Conservation (phyloP, 2,888 invertebrate genomes). For the Eledona agricola region DNA sequence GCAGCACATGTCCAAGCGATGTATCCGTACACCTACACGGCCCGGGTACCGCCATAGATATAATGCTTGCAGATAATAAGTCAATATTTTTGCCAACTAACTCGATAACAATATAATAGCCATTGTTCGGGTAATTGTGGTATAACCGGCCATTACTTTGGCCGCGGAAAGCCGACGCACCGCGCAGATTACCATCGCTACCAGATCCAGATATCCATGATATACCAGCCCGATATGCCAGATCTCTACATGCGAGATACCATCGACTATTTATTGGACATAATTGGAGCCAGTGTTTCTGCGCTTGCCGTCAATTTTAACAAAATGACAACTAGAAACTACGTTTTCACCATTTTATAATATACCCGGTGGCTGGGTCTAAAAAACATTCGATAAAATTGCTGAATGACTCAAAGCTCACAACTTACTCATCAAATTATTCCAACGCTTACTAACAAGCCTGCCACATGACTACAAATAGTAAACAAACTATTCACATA, state of each 20-base stretch:
- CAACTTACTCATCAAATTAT: too few species aligned
- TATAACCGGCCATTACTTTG: conserved; percentile 61
- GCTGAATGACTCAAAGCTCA: too few species aligned
- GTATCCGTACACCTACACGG: conserved; percentile 55
- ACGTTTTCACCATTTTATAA: too few species aligned
- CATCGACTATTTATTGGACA: conserved; percentile 60
- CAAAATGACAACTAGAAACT: too few species aligned
- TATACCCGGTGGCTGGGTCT: too few species aligned
- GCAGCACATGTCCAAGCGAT: conserved; percentile 51
- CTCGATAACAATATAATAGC: conserved; percentile 63
- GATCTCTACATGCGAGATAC: conserved; percentile 53
- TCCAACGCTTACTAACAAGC: too few species aligned
- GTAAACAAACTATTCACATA: too few species aligned
- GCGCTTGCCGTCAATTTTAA: conserved; percentile 39
- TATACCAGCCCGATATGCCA: conserved; percentile 51
- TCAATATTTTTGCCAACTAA: conserved; percentile 62
- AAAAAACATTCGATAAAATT: too few species aligned
- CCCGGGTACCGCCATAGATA: conserved; percentile 44
- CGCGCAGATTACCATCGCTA: conserved; percentile 57
- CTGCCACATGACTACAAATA: too few species aligned
- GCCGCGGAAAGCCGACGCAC: conserved; percentile 49
- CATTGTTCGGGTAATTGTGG: conserved; percentile 63
- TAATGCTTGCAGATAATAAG: conserved; percentile 59
- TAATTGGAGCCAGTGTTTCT: conserved; percentile 60
- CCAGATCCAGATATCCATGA: conserved; percentile 57